These are phyloP conservation scores for Taxidea taxus DNA, from an alignment of 2,113 vertebrate genomes.

Conservation along the genomic window DNA sequence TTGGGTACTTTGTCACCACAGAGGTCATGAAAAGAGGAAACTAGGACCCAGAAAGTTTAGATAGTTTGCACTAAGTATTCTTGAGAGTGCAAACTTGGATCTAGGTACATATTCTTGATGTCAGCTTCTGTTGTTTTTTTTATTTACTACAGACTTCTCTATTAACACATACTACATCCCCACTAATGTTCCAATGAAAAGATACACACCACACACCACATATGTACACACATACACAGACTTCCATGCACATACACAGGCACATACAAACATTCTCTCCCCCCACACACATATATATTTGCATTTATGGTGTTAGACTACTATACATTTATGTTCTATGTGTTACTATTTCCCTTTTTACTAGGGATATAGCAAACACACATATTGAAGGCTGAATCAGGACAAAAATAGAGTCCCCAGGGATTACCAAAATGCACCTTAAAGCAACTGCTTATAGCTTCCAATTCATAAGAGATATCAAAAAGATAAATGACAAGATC, in stretches of 20 bases:
- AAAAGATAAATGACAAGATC: not conserved
- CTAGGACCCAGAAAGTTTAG: not conserved
- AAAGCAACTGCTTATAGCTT: not conserved
- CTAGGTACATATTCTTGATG: not conserved
- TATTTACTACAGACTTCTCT: not conserved
- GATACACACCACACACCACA: fast-evolving
- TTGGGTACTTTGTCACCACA: not conserved
- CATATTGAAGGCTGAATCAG: not conserved
- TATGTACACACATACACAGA: not conserved
- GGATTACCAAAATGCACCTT: not conserved
- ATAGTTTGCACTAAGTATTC: not conserved
- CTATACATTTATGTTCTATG: not conserved
- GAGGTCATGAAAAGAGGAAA: not conserved
- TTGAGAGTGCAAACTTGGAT: not conserved
- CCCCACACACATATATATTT: fast-evolving
- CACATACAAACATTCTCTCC: not conserved
- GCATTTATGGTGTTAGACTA: not conserved
- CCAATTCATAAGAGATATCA: not conserved
- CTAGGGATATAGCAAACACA: not conserved
- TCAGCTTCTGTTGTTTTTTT: not conserved
- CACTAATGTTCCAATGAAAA: not conserved
- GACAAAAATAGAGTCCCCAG: not conserved
- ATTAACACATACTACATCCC: not conserved
- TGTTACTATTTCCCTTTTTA: not conserved
- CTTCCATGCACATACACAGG: not conserved